Conservation (phyloP, 2,797 vertebrate genomes). For the Sebastes miniatus region DNA sequence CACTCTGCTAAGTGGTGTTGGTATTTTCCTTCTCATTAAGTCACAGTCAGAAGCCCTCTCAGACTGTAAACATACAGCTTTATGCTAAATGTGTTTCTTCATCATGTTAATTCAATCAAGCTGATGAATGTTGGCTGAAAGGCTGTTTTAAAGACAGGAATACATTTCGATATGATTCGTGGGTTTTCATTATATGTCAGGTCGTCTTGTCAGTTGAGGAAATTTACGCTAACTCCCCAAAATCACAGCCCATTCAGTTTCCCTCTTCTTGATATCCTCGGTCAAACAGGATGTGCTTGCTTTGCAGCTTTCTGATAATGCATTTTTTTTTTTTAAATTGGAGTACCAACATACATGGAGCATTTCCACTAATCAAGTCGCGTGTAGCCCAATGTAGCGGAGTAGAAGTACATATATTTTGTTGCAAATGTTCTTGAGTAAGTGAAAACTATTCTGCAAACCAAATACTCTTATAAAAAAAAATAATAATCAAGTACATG, state of each 20-base stretch:
- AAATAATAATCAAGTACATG: too few species aligned
- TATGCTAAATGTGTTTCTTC: slow-evolving; percentile 20
- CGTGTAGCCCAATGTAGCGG: too few species aligned
- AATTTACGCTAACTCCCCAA: not conserved
- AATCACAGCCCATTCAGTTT: not conserved
- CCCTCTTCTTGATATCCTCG: not conserved
- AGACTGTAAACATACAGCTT: slow-evolving; percentile 52
- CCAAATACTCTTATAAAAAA: too few species aligned
- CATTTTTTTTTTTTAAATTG: not conserved
- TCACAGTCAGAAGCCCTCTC: slow-evolving; percentile 60
- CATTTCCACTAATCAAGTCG: not conserved
- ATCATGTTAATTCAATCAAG: slow-evolving; percentile 6
- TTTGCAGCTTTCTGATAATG: not conserved
- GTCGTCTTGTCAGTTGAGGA: not conserved
- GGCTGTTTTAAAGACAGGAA: not conserved
- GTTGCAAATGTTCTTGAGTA: too few species aligned
- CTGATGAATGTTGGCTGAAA: not conserved
- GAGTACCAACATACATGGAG: not conserved
- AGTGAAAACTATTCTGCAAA: not conserved
- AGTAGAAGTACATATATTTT: too few species aligned
- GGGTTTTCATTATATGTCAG: not conserved
- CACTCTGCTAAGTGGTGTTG: slow-evolving; percentile 57
- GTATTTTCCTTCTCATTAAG: slow-evolving; percentile 69
- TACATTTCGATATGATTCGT: not conserved
- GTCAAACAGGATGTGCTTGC: not conserved